Percentiles rank a stretch among this genome's conserved stretches.
phyloP scores from a whole-genome alignment of 2,113 vertebrate species.

The Urocolius indicus region DNA sequence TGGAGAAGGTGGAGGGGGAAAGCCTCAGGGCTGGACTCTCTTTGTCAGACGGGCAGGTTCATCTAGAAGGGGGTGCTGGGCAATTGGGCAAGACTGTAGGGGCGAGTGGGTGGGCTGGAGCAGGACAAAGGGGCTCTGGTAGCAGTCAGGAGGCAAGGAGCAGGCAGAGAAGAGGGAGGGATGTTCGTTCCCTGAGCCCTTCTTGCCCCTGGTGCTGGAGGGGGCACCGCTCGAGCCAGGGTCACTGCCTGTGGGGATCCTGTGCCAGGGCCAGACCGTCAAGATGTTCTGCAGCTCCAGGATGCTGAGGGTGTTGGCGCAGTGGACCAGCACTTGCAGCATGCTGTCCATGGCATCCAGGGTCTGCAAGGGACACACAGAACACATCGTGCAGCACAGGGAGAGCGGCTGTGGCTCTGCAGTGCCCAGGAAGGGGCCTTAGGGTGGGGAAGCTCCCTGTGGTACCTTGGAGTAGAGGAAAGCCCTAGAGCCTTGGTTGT shows the following conservation, averaged over 20 bases:
- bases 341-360: neutral
- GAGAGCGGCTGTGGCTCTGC: rapidly evolving
- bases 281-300: neutral
- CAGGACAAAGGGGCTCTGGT: neutral
- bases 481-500: rapidly evolving
- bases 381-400: neutral
- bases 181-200: rapidly evolving
- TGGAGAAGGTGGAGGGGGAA: neutral
- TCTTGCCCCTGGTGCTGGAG: neutral
- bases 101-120: neutral
- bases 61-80: neutral
- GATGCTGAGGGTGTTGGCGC: rapidly evolving
- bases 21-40: neutral
- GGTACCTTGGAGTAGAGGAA: neutral
- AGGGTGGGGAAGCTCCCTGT: neutral
- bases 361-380: neutral
- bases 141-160: neutral
- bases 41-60: neutral
- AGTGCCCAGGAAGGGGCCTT: neutral
- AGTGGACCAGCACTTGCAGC: neutral
- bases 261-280: neutral
- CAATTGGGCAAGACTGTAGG: neutral
- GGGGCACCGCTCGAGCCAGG: neutral
- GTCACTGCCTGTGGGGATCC: neutral
- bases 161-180: neutral